Conservation (phyloP, 2,888 invertebrate genomes). For the Noctua pronuba region DNA sequence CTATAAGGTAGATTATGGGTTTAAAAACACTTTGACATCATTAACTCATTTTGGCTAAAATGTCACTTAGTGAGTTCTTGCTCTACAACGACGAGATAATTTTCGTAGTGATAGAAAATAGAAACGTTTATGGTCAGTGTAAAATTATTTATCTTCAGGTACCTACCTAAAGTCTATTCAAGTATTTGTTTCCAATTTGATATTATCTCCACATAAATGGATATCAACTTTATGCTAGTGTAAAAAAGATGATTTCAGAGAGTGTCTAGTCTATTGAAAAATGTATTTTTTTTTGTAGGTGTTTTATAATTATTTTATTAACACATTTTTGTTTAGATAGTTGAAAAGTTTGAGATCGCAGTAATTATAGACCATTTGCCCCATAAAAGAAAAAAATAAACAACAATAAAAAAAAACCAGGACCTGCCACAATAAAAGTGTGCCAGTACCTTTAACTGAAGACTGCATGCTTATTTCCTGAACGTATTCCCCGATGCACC, state of each 20-base stretch:
- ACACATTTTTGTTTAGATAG: background rate
- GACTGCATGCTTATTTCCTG: conserved; percentile 66
- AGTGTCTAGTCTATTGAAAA: too few species aligned
- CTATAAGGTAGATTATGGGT: too few species aligned
- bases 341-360: background rate
- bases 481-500: conserved; percentile 58
- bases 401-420: background rate
- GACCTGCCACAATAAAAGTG: conserved; percentile 29
- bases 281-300: too few species aligned
- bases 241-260: background rate
- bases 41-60: too few species aligned
- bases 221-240: background rate
- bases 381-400: background rate
- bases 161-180: background rate
- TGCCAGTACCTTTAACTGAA: conserved; percentile 51
- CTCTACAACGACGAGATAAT: too few species aligned
- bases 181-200: background rate
- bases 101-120: background rate
- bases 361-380: background rate
- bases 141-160: background rate
- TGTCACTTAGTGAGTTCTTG: too few species aligned
- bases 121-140: background rate
- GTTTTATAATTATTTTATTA: background rate
- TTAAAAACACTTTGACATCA: too few species aligned
- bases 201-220: background rate